These are phyloP conservation scores for Melanchra persicariae DNA, from an alignment of 2,888 invertebrate genomes.

Conservation along the genomic window DNA sequence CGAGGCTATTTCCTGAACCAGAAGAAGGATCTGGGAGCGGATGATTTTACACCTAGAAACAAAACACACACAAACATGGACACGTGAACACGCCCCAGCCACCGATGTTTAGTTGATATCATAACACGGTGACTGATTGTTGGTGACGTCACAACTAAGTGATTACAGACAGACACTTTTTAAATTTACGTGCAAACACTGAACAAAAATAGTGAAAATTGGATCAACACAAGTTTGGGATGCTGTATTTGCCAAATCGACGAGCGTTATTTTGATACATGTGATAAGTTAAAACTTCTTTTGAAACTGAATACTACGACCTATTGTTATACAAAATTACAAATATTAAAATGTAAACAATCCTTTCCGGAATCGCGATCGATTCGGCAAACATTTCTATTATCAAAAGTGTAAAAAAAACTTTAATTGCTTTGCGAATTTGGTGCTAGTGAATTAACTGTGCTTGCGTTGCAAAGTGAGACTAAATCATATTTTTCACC, in stretches of 20 bases:
- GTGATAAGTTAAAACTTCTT: neutral
- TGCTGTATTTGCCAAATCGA: conserved; percentile 59
- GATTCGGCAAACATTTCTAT: conserved; percentile 58
- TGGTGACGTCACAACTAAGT: conserved; percentile 55
- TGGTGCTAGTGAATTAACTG: conserved; percentile 62
- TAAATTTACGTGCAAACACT: conserved; percentile 62
- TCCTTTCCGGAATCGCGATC: conserved; percentile 13
- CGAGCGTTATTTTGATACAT: neutral
- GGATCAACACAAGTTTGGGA: conserved; percentile 25
- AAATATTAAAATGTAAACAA: no score
- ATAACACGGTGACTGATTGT: conserved; percentile 63
- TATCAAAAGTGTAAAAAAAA: conserved; percentile 18
- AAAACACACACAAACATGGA: conserved; percentile 86
- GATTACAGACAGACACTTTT: conserved; percentile 42
- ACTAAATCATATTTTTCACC: conserved; percentile 43
- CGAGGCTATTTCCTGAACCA: conserved; percentile 90
- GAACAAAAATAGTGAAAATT: conserved; percentile 53
- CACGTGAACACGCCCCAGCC: conserved; percentile 81
- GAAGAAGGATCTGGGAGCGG: conserved; percentile 90
- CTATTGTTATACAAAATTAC: neutral
- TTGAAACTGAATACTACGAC: neutral
- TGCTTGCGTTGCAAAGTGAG: conserved; percentile 65
- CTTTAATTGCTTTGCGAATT: conserved; percentile 31
- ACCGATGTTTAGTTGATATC: conserved; percentile 69
- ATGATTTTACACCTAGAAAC: conserved; percentile 90